Evolutionary conservation across 2,888 invertebrate species (phyloP), one percentile per base, ranked within the genome.

Genomic region (Orthosia gothica): DNA sequence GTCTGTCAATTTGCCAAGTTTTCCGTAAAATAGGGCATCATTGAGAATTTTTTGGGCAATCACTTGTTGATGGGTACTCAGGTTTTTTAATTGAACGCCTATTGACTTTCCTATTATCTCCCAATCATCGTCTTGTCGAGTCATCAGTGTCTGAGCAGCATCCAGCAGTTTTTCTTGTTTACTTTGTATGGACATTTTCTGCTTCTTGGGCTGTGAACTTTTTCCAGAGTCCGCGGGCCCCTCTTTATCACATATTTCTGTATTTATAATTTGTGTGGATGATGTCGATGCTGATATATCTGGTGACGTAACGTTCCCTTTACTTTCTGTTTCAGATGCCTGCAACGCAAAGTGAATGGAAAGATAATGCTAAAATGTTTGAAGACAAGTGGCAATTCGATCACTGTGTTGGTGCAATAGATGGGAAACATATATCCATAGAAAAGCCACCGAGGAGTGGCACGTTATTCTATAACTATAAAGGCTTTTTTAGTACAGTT

Each of bases 361-460:
- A 32, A 32, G 32, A 32, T 32, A 32, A 32, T 32, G 32, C 32
- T 32, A 32, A 32, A 32, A 32, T 32, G 32, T 32, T 32, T 32
- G 32, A 32, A 32, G 32, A 32, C 32, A 32, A 32, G 32, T 32
- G 32, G 32, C 32, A 32, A 32, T 32, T 32, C 2, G 32, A 32
- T 32, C 32, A 32, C 32, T 32, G 32, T 32, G 32, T 32, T 32
- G 32, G 32, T 32, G 32, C 32, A 32, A 57, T 40, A 16, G 73
- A 77, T 73, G 77, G 81, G 15, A 77, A 81, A 57, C 81, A 62
- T 67, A 69, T 81, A n/a, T 50, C 63, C n/a, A 79, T 81, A 26
- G 72, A 70, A 69, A 78, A 74, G 58, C 81, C 78, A 23, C 73
- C 78, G 4, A 64, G 23, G 40, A 81, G 78, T 67, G 78, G 77